phyloP scores from a whole-genome alignment of 2,888 invertebrate species.

The Hybos culiciformis region DNA sequence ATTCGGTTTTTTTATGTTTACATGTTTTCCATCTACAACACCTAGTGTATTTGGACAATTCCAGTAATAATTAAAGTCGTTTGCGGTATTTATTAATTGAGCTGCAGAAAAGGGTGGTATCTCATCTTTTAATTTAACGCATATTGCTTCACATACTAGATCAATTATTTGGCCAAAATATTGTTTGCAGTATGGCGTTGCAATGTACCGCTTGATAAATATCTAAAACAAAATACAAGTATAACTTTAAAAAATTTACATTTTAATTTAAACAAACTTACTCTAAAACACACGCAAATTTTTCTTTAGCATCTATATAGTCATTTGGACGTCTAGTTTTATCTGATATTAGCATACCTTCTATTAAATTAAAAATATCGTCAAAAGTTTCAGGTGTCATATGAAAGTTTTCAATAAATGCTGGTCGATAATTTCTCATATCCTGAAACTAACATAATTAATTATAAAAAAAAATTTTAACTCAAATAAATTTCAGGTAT shows the following conservation, averaged over 20 bases:
- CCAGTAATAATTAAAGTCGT: not conserved
- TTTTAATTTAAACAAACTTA: conserved; percentile 1
- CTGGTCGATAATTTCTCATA: conserved; percentile 1
- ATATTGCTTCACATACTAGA: too few relatives aligned
- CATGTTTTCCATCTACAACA: not conserved
- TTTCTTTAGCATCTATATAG: conserved; percentile 1
- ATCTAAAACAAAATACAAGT: not conserved
- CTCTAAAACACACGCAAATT: conserved; percentile 6
- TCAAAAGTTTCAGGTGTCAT: not conserved
- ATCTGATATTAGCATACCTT: conserved; percentile 4
- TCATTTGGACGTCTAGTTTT: too few relatives aligned
- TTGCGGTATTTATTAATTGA: too few relatives aligned
- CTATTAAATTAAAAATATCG: not conserved
- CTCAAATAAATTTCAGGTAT: too few relatives aligned
- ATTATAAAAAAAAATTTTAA: too few relatives aligned
- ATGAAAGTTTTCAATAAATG: conserved; percentile 7
- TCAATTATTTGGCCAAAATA: too few relatives aligned
- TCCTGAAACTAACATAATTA: not conserved
- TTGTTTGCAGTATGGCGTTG: conserved; percentile 6
- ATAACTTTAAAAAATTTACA: not conserved
- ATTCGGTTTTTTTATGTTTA: not conserved
- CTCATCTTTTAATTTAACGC: too few relatives aligned
- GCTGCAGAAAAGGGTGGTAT: too few relatives aligned
- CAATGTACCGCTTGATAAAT: conserved; percentile 4
- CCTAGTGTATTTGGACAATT: not conserved